Evolutionary conservation across 2,888 invertebrate genomes (phyloP).

Genomic region (Julus scanicus): DNA sequence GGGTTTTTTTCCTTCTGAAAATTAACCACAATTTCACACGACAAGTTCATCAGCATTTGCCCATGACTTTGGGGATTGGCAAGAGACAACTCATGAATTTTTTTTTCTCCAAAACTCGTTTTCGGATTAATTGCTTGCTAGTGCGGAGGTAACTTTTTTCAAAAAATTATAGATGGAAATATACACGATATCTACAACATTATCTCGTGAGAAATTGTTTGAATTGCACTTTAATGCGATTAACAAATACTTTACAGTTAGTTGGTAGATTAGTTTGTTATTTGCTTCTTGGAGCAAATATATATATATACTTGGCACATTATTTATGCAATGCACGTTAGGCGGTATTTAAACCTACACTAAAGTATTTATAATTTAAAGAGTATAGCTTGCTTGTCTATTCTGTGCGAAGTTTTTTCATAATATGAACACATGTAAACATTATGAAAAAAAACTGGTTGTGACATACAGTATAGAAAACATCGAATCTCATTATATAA

Average conservation of each 20-base stretch:
- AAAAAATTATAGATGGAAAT: background rate
- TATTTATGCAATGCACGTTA: no score
- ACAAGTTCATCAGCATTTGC: conserved; percentile 46
- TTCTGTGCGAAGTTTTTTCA: no score
- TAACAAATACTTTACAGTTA: background rate
- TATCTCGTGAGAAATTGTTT: conserved; percentile 31
- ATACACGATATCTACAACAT: background rate
- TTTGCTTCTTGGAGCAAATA: background rate
- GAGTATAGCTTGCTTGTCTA: no score
- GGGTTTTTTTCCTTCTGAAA: background rate
- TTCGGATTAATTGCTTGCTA: conserved; percentile 1
- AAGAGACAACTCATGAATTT: background rate
- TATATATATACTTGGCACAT: background rate
- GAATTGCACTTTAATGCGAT: conserved; percentile 20
- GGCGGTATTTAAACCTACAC: no score
- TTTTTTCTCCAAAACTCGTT: background rate
- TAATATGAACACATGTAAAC: no score
- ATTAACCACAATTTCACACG: conserved; percentile 47
- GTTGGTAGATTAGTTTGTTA: background rate
- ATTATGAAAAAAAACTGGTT: no score
- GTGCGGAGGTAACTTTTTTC: background rate
- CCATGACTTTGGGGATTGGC: conserved; percentile 36
- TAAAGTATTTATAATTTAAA: no score
- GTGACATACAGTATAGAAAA: no score
- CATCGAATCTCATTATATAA: no score